Evolutionary conservation across 1,140 invertebrate genomes (phyloP).

Genomic region (Ladona fulva): DNA sequence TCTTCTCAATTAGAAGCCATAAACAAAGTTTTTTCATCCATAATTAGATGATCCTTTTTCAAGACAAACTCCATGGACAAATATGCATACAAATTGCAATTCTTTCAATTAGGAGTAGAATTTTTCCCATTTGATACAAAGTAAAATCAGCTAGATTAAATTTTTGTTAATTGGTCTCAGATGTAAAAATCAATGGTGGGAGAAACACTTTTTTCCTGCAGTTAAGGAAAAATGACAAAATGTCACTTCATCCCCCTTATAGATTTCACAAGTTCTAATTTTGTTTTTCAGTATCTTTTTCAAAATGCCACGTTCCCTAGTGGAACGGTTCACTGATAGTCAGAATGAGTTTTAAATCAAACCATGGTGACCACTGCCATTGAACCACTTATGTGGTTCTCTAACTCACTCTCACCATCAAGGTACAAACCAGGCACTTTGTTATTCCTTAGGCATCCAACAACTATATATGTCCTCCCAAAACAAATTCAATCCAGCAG

Average conservation of each 20-base stretch:
- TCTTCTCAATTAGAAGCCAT: background rate
- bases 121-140: background rate
- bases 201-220: background rate
- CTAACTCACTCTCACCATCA: constrained; percentile 11
- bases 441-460: background rate
- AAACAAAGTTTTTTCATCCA: background rate
- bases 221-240: background rate
- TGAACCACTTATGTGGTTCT: background rate
- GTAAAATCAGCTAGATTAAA: constrained; percentile 9
- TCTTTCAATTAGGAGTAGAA: constrained; percentile 3
- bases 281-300: background rate
- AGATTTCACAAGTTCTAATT: background rate
- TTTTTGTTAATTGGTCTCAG: constrained; percentile 9
- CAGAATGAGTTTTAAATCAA: background rate
- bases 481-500: background rate
- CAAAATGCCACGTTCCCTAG: constrained; percentile 1
- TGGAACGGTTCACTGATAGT: background rate
- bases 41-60: background rate
- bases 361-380: constrained; percentile 4
- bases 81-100: background rate
- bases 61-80: constrained; percentile 4
- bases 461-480: background rate
- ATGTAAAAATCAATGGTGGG: background rate
- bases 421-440: constrained; percentile 6
- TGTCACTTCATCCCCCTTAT: constrained; percentile 13